Evolutionary conservation across 2,113 vertebrate genomes (phyloP).

Genomic region (Ornithorhynchus anatinus): DNA sequence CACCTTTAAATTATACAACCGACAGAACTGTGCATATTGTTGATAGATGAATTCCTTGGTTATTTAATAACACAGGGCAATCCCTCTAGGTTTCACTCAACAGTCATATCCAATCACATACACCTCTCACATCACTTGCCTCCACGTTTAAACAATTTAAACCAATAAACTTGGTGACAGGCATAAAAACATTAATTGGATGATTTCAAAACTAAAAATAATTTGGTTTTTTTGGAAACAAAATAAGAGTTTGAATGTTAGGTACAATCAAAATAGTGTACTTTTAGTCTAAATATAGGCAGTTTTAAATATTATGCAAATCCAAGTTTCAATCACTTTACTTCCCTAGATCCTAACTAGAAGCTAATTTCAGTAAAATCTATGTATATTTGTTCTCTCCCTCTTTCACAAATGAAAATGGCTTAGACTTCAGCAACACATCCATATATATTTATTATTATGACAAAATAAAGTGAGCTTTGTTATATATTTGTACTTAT

Average conservation of each 20-base stretch:
- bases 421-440: too few species aligned
- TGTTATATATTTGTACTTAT: too few species aligned
- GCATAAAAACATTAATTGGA: constrained; percentile 7
- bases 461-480: too few species aligned
- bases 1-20: constrained; percentile 23
- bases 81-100: constrained; percentile 48
- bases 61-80: constrained; percentile 54
- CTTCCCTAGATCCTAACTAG: too few species aligned
- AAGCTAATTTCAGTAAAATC: too few species aligned
- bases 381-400: too few species aligned
- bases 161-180: constrained; percentile 46
- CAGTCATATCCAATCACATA: constrained; percentile 30
- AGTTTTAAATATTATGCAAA: not conserved
- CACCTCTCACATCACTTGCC: constrained; percentile 43
- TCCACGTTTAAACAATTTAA: constrained; percentile 35
- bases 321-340: not conserved
- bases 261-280: not conserved
- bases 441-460: too few species aligned
- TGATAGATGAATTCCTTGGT: constrained; percentile 55
- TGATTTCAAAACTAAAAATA: not conserved
- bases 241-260: not conserved
- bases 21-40: constrained; percentile 39
- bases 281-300: not conserved
- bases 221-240: constrained; percentile 2
- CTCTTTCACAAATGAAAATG: too few species aligned